Percentiles rank a stretch among this genome's conserved stretches.
phyloP scores from a whole-genome alignment of 2,888 invertebrate species.

The Drosophila eohydei region DNA sequence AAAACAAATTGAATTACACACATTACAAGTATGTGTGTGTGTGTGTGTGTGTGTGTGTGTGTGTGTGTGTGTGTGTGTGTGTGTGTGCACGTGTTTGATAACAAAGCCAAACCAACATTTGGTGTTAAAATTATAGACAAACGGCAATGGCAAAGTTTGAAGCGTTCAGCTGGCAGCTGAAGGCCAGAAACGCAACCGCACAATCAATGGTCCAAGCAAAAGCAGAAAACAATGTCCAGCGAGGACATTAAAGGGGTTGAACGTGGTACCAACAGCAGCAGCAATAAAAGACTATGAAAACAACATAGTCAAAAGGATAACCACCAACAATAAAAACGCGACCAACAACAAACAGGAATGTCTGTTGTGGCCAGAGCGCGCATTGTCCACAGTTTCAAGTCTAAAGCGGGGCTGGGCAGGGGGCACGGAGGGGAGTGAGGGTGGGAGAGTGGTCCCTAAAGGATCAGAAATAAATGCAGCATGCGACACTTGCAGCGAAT shows the following conservation, averaged over 20 bases:
- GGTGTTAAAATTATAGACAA: constrained; percentile 56
- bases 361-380: constrained; percentile 14
- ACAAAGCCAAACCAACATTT: constrained; percentile 20
- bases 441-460: constrained; percentile 9
- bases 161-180: constrained; percentile 36
- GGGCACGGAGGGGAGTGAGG: neutral
- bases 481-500: constrained; percentile 73
- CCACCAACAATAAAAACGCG: constrained; percentile 66
- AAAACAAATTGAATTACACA: constrained; percentile 60
- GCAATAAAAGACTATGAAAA: constrained; percentile 64
- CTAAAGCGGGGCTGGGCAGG: neutral
- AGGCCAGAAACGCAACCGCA: constrained; percentile 53
- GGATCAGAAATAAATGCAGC: constrained; percentile 61
- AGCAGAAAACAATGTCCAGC: constrained; percentile 33
- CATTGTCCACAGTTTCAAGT: constrained; percentile 23
- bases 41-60: constrained; percentile 3
- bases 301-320: constrained; percentile 68
- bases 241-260: constrained; percentile 20
- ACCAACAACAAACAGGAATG: constrained; percentile 26
- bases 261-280: constrained; percentile 19
- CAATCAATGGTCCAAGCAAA: constrained; percentile 52
- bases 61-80: no score
- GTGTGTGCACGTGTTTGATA: neutral
- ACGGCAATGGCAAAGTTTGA: constrained; percentile 17
- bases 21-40: neutral